Base-by-base conservation (phyloP, 2,113 vertebrate species). In the Thunnus maccoyii region DNA sequence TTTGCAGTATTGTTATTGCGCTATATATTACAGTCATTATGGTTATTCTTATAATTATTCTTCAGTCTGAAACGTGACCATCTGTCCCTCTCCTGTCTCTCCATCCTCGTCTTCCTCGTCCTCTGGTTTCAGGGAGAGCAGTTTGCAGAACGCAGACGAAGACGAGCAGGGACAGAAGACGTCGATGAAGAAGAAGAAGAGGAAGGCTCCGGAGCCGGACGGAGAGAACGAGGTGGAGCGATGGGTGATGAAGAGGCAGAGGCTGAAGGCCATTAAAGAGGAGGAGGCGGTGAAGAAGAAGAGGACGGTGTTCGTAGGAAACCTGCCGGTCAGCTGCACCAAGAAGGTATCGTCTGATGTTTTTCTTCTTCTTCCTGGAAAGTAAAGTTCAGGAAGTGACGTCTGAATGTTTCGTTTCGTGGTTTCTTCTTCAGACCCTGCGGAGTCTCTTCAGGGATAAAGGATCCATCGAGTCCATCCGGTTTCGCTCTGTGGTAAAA, bases 401-500 rank as follows among this genome's bases (percentile, higher is more conserved):
- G 8, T 2, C 36, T 41, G 36, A 41, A 30, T 4, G 13, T 68
- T 27, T 32, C 8, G 16, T n/a, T 85, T n/a, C 36, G 46, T 91
- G 84, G 84, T 52, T 46, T 55, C 20, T 63, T 3, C 32, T 54
- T 15, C 83, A 99, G 98, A 94, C 74, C 2, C 90, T 99, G 89
- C 94, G 92, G 46, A 87, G 90, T 7, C 85, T 97, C 83, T 99
- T 99, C 89, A 97, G 89, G 87, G 95, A 95, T 10, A 94, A 96
- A 74, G 97, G 98, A 78, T 65, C 82, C 69, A 96, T 99, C 73
- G 95, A 98, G 90, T 97, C 97, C 12, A 79, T 98, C 68, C 96
- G 98, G 12, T 98, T 99, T 76, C 96, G 98, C 72, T 99, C 97
- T 65, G 86, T 99, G 95, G 98, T 99, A 96, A 14, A 95, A 14